Percentiles rank a stretch among this genome's conserved stretches.
Evolutionary conservation across 2,888 invertebrate species (phyloP).

Genomic region (Drosophila gaucha): DNA sequence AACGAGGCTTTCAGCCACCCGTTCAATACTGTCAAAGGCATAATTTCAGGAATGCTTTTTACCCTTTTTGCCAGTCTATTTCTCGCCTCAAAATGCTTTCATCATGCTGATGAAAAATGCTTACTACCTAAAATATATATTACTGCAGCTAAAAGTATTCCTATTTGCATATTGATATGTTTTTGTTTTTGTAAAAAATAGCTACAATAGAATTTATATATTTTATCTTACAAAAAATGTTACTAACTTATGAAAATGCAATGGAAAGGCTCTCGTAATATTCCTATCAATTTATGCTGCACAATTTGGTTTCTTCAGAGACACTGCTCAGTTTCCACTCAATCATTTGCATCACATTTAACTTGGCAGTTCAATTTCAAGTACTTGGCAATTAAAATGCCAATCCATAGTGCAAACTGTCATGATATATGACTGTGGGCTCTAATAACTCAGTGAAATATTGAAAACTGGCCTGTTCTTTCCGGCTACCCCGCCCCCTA

Average conservation of each 20-base stretch:
- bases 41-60: slow-evolving; percentile 38
- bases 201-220: too few relatives aligned
- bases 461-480: slow-evolving; percentile 6
- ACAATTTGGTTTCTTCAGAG: background rate
- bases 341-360: slow-evolving; percentile 4
- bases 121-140: background rate
- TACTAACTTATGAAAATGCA: too few relatives aligned
- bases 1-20: slow-evolving; percentile 32
- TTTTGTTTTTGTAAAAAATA: too few relatives aligned
- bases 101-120: slow-evolving; percentile 53
- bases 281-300: too few relatives aligned
- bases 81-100: slow-evolving; percentile 31
- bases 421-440: slow-evolving; percentile 57
- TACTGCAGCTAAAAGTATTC: background rate
- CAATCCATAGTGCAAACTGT: slow-evolving; percentile 41
- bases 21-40: slow-evolving; percentile 32
- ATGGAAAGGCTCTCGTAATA: too few relatives aligned
- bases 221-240: too few relatives aligned
- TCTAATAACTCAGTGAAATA: slow-evolving; percentile 60
- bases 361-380: slow-evolving; percentile 28
- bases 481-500: background rate
- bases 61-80: too few relatives aligned
- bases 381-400: slow-evolving; percentile 62
- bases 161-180: background rate
- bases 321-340: background rate